These are phyloP conservation scores for Eilema caniola DNA, from an alignment of 2,888 invertebrate genomes.

Conservation along the genomic window DNA sequence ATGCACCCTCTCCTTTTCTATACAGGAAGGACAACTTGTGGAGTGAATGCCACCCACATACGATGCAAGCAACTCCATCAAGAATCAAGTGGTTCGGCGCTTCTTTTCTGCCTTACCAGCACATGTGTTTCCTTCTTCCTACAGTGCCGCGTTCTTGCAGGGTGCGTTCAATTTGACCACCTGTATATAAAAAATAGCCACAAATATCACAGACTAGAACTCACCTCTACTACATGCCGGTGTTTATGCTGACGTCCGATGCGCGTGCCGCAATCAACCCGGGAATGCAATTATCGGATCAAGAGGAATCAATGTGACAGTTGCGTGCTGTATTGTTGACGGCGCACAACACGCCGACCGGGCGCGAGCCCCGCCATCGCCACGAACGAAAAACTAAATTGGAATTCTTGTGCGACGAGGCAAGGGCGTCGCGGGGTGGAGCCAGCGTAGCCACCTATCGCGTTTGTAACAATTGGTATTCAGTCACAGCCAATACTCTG, in stretches of 20 bases:
- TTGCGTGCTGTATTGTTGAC: slow-evolving; percentile 8
- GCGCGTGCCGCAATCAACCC: background rate
- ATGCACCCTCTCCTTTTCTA: too few relatives aligned
- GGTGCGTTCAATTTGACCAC: too few relatives aligned
- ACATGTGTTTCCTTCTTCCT: too few relatives aligned
- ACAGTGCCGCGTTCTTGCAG: too few relatives aligned
- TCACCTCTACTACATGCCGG: background rate
- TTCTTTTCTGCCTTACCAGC: too few relatives aligned
- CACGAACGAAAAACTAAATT: slow-evolving; percentile 12
- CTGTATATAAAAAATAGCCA: background rate
- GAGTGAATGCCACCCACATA: too few relatives aligned
- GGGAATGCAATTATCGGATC: slow-evolving; percentile 17
- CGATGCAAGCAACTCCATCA: too few relatives aligned
- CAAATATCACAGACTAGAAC: background rate
- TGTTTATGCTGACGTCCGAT: too few relatives aligned
- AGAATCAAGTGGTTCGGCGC: too few relatives aligned
- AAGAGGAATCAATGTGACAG: slow-evolving; percentile 19
- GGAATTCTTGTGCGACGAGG: slow-evolving; percentile 16
- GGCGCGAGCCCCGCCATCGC: too few relatives aligned
- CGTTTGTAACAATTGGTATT: background rate
- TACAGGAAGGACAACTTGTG: too few relatives aligned
- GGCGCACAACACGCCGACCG: background rate
- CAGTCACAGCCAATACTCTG: background rate
- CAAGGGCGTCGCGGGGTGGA: background rate
- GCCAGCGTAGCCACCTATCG: background rate